Evolutionary conservation across 1,140 invertebrate species (phyloP).

Genomic region (Cydia pomonella): DNA sequence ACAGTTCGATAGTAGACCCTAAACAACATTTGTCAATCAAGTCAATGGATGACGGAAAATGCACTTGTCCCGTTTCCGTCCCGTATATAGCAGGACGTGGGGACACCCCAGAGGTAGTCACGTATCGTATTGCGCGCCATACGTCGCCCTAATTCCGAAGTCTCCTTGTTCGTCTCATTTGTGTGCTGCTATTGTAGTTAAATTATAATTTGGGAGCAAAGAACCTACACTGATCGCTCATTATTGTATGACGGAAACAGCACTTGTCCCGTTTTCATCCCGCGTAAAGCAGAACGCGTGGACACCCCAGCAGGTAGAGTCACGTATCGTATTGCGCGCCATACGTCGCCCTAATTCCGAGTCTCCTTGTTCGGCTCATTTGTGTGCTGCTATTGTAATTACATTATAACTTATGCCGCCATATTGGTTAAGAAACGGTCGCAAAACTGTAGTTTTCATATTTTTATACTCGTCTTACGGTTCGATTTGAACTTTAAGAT

Average conservation of each 20-base stretch:
- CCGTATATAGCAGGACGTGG: background rate
- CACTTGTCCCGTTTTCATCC: background rate
- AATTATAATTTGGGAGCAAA: background rate
- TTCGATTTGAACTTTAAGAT: too few species aligned
- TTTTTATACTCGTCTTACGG: too few species aligned
- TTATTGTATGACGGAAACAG: too few species aligned
- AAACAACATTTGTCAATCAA: too few species aligned
- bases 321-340: slow-evolving; percentile 27
- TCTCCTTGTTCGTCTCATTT: slow-evolving; percentile 1
- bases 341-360: slow-evolving; percentile 27
- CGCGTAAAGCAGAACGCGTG: background rate
- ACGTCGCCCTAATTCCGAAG: slow-evolving; percentile 21
- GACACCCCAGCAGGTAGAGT: slow-evolving; percentile 8
- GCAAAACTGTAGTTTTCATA: too few species aligned
- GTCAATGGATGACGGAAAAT: too few species aligned
- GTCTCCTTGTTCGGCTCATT: slow-evolving; percentile 14
- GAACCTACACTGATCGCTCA: too few species aligned
- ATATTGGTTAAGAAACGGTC: background rate
- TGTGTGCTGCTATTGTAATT: slow-evolving; percentile 17
- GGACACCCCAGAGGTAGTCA: background rate
- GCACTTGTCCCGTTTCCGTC: background rate
- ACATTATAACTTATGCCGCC: background rate
- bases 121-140: slow-evolving; percentile 23
- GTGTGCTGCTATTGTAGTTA: background rate
- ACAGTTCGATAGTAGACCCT: too few species aligned